Percentiles rank a stretch among this genome's conserved stretches.
Conservation (phyloP, 2,113 vertebrate genomes). For the Buteo buteo region DNA sequence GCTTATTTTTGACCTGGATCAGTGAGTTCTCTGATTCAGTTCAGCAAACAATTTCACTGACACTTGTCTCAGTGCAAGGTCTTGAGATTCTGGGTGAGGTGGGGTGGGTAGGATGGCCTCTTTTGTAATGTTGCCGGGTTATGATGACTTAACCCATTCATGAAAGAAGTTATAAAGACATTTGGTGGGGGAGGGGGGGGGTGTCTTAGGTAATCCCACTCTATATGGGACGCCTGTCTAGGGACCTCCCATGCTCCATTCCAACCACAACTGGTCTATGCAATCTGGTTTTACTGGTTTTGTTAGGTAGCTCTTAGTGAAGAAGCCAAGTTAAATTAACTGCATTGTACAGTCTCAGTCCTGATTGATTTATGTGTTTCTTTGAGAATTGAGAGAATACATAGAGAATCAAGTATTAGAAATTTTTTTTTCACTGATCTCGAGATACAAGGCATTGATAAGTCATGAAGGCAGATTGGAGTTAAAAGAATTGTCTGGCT, state of each 20-base stretch:
- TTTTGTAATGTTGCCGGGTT: neutral
- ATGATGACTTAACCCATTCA: neutral
- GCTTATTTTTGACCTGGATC: neutral
- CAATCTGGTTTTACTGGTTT: neutral
- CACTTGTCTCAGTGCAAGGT: neutral
- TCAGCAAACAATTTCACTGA: neutral
- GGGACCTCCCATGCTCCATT: neutral
- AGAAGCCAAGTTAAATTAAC: neutral
- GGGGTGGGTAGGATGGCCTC: neutral
- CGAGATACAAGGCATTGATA: neutral
- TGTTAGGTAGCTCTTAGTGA: neutral
- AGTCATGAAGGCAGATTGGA: neutral
- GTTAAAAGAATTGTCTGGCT: neutral
- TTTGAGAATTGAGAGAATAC: neutral
- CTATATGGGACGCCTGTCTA: neutral
- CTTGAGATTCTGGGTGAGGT: neutral
- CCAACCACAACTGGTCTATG: neutral
- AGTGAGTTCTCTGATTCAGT: neutral
- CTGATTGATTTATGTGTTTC: neutral
- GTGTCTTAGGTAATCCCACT: neutral
- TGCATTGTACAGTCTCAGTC: neutral
- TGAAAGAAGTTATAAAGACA: neutral
- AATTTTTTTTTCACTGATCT: neutral
- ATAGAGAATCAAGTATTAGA: neutral
- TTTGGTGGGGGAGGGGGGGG: fast-evolving